Evolutionary conservation across 53 echinoderm and acorn worm species (phyloP).

Genomic region (Hippasteria phrygiana): DNA sequence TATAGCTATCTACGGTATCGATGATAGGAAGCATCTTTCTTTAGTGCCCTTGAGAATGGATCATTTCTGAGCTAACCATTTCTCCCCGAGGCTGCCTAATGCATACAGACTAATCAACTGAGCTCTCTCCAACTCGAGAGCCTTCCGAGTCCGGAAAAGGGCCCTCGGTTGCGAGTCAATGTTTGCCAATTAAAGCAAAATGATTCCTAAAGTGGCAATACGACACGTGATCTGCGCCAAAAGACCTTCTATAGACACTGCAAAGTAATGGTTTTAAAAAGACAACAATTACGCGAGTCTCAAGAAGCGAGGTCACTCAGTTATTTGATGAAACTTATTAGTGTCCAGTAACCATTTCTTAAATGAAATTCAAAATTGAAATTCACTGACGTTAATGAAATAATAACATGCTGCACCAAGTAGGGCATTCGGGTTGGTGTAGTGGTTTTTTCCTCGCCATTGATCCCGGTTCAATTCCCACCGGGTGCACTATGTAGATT

Average conservation of each 20-base stretch:
- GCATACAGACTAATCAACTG: slow-evolving; percentile 5
- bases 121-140: slow-evolving; percentile 27
- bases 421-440: no score
- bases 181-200: background rate
- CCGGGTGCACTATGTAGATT: no score
- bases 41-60: background rate
- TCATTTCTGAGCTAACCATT: background rate
- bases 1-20: background rate
- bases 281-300: no score
- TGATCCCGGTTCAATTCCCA: no score
- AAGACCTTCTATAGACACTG: background rate
- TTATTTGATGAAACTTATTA: no score
- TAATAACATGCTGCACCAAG: no score
- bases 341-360: no score
- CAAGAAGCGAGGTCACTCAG: no score
- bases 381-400: no score
- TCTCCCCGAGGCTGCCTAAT: slow-evolving; percentile 1
- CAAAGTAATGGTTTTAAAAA: no score
- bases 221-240: background rate
- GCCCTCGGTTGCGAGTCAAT: background rate
- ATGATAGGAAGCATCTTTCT: background rate
- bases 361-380: no score
- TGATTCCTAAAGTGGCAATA: background rate
- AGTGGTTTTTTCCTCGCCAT: no score
- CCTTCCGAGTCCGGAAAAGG: slow-evolving; percentile 1